phyloP scores from a whole-genome alignment of 2,797 vertebrate genomes.

The Scomberomorus guttatus region DNA sequence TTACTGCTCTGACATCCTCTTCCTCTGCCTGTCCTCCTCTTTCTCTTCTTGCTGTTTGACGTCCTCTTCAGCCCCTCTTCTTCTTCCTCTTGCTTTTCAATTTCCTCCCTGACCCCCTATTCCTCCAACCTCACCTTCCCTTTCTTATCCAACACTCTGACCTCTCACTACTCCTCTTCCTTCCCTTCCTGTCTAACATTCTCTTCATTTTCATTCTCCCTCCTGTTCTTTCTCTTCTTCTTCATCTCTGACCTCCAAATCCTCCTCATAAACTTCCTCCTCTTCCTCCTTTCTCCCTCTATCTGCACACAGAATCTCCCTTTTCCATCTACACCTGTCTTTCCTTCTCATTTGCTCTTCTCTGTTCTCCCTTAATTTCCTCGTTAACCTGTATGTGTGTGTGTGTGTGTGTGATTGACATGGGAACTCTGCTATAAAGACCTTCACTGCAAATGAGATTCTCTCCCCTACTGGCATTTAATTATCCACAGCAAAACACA shows the following conservation, averaged over 20 bases:
- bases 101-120: neutral
- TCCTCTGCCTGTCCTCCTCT: constrained; percentile 1
- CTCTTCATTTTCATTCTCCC: neutral
- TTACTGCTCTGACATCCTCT: neutral
- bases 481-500: constrained; percentile 53
- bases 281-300: neutral
- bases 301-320: neutral
- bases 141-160: neutral
- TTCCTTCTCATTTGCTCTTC: constrained; percentile 21
- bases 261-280: neutral
- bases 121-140: neutral
- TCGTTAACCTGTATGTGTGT: constrained; percentile 42
- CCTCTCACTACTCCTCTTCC: neutral
- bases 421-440: constrained; percentile 70
- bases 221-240: neutral
- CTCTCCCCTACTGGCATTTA: constrained; percentile 69
- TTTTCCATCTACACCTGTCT: neutral
- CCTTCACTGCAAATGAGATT: constrained; percentile 68
- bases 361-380: constrained; percentile 27
- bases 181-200: neutral
- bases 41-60: neutral
- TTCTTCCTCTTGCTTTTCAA: neutral
- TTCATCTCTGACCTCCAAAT: neutral
- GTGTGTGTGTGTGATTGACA: constrained; percentile 50
- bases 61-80: neutral